Conservation (phyloP, 2,888 invertebrate species). For the Agrotis segetum region DNA sequence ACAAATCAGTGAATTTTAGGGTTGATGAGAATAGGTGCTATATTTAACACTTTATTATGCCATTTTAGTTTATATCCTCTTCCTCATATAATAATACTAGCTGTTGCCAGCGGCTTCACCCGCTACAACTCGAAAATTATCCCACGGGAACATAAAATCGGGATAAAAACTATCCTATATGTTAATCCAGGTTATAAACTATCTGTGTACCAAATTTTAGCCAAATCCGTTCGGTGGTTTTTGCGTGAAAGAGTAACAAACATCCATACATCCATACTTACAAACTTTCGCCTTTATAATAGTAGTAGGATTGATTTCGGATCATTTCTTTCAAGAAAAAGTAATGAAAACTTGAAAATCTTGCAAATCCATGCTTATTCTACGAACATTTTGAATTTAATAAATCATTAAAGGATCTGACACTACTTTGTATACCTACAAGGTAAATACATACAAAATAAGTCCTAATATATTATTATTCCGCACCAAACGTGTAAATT, state of each 20-base stretch:
- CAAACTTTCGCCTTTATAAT: no score
- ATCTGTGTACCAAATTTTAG: no score
- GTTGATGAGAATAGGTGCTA: not conserved
- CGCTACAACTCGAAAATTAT: no score
- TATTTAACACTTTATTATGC: not conserved
- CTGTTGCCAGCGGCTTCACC: no score
- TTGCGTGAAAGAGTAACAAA: no score
- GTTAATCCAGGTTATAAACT: no score
- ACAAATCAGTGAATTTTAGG: not conserved
- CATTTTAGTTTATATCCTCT: no score
- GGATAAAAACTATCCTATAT: no score
- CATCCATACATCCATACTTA: no score
- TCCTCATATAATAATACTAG: no score
- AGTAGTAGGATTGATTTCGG: not conserved
- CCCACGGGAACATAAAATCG: no score
- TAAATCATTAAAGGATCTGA: constrained; percentile 14
- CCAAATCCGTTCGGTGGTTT: no score
- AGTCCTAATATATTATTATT: constrained; percentile 1
- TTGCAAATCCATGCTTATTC: not conserved
- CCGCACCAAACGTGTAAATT: constrained; percentile 23
- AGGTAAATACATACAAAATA: constrained; percentile 4
- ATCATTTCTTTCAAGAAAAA: not conserved
- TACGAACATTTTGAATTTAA: not conserved
- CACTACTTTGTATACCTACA: constrained; percentile 16
- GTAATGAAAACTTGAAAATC: not conserved